A percentile compares a stretch with the other conserved stretches of the same genome.
These are phyloP conservation scores for Pemphigus obesinymphae DNA, from an alignment of 1,140 invertebrate species.

Conservation along the genomic window DNA sequence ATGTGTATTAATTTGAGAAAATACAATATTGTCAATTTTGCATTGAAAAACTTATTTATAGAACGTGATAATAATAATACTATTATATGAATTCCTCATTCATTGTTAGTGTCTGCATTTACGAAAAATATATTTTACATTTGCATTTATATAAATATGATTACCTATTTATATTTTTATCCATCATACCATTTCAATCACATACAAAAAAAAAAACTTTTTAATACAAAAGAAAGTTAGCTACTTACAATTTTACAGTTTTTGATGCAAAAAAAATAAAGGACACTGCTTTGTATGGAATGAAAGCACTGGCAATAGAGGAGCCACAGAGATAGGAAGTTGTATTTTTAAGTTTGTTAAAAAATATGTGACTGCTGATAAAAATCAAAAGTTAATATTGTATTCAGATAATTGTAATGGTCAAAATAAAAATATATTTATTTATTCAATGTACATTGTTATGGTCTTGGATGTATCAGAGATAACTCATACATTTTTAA, in stretches of 20 bases:
- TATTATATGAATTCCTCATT: no score
- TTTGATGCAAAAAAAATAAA: neutral
- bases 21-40: no score
- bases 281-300: neutral
- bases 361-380: neutral
- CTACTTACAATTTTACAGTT: constrained; percentile 1
- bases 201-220: no score
- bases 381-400: neutral
- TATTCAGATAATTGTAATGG: constrained; percentile 5
- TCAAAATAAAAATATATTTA: neutral
- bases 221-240: neutral
- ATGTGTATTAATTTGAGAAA: no score
- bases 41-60: no score
- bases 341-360: neutral
- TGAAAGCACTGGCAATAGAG: neutral
- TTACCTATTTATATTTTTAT: no score
- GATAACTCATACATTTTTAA: no score
- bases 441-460: neutral
- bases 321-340: neutral
- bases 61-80: no score
- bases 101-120: no score
- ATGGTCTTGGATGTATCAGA: neutral
- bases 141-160: no score
- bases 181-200: no score
- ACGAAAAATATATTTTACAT: no score